Conservation (phyloP, 2,797 vertebrate species). For the Rhynchotus rufescens region DNA sequence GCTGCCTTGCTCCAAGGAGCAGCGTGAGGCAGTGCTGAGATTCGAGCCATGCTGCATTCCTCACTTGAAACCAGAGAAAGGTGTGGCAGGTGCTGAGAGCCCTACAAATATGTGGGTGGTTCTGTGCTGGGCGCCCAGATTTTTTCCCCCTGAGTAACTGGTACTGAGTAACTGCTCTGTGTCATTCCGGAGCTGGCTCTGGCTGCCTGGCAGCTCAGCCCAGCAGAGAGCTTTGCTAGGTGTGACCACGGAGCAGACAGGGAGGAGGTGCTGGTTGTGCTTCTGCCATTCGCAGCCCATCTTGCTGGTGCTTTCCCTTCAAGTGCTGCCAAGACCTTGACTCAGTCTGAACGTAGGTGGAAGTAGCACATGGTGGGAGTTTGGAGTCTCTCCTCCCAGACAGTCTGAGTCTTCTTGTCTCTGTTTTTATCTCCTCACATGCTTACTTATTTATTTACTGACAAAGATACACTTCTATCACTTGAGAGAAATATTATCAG, state of each 20-base stretch:
- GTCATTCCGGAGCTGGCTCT: slow-evolving; percentile 44
- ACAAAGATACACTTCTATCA: neutral
- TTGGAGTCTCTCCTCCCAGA: slow-evolving; percentile 25
- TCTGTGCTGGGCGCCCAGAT: slow-evolving; percentile 44
- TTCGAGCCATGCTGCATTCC: slow-evolving; percentile 55
- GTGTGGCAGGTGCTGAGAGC: slow-evolving; percentile 55
- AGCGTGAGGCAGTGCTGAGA: neutral
- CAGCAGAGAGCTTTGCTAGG: slow-evolving; percentile 29
- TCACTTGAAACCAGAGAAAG: slow-evolving; percentile 37
- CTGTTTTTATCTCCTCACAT: neutral
- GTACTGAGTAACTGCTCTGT: slow-evolving; percentile 56
- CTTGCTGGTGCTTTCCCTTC: slow-evolving; percentile 56
- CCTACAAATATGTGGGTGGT: slow-evolving; percentile 63
- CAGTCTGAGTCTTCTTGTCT: neutral
- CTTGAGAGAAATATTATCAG: neutral
- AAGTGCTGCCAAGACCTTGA: slow-evolving; percentile 56
- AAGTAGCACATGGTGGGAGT: slow-evolving; percentile 38
- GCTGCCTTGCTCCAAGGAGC: neutral
- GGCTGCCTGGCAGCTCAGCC: slow-evolving; percentile 1
- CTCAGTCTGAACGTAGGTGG: slow-evolving; percentile 13
- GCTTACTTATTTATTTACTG: neutral
- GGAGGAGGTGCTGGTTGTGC: slow-evolving; percentile 65
- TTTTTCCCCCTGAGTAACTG: slow-evolving; percentile 74
- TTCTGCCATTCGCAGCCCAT: slow-evolving; percentile 41
- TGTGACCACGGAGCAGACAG: slow-evolving; percentile 58